Conservation (phyloP, 2,888 invertebrate species). For the Chymomyza procnemis region DNA sequence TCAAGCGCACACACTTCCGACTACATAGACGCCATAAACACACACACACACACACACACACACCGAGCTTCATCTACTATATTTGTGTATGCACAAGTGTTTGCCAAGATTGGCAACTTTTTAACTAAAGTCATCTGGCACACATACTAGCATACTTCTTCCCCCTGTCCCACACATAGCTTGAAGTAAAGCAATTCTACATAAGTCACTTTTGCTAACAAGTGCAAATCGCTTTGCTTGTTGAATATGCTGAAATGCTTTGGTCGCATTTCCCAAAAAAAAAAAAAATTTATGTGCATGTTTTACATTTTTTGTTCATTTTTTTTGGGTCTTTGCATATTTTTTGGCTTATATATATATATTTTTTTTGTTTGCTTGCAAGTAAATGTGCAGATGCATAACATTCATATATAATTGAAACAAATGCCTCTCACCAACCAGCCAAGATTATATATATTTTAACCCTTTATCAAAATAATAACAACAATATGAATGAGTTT, state of each 20-base stretch:
- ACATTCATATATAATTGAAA: constrained; percentile 43
- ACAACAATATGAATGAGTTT: background rate
- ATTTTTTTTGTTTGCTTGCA: background rate
- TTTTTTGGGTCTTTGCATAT: constrained; percentile 10
- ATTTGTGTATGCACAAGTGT: background rate
- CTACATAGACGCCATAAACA: background rate
- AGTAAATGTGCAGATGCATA: constrained; percentile 25
- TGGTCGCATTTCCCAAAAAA: background rate
- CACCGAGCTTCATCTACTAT: too few relatives aligned
- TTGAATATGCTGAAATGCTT: background rate
- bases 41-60: constrained; percentile 17
- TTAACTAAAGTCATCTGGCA: background rate
- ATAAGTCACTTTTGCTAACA: background rate
- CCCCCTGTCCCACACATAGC: background rate
- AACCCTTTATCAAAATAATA: constrained; percentile 20
- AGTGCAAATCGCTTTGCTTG: constrained; percentile 1
- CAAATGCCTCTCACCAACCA: constrained; percentile 16
- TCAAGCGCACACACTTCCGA: constrained; percentile 1
- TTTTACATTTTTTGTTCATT: constrained; percentile 6
- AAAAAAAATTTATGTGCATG: constrained; percentile 11
- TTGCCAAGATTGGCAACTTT: constrained; percentile 10
- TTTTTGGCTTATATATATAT: constrained; percentile 13
- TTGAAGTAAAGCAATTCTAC: background rate
- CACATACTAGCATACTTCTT: background rate
- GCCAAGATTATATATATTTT: constrained; percentile 36